phyloP scores from a whole-genome alignment of 2,113 vertebrate genomes.

The Tragelaphus buxtoni region DNA sequence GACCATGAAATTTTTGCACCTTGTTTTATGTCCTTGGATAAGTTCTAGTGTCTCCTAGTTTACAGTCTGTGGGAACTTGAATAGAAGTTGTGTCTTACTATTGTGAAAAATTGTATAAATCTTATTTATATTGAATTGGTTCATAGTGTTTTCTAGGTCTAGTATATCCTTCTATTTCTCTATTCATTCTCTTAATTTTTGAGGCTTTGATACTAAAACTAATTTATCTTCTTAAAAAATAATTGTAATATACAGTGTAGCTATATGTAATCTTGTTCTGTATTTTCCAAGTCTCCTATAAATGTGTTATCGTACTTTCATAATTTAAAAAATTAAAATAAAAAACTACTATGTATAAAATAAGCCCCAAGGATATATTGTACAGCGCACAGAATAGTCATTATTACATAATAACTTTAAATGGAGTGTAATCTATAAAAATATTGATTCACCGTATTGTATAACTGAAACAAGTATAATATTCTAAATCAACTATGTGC shows the following conservation, averaged over 20 bases:
- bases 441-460: not conserved
- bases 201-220: not conserved
- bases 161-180: not conserved
- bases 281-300: not conserved
- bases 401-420: not conserved
- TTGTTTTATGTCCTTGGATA: not conserved
- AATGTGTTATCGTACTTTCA: not conserved
- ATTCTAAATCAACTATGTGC: not conserved
- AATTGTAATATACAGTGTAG: not conserved
- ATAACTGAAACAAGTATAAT: not conserved
- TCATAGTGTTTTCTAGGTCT: not conserved
- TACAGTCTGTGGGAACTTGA: not conserved
- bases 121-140: not conserved
- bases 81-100: not conserved
- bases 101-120: not conserved
- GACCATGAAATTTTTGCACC: not conserved
- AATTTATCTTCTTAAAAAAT: not conserved
- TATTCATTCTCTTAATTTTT: not conserved
- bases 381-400: not conserved
- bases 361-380: not conserved
- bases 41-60: not conserved
- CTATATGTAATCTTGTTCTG: too few species aligned
- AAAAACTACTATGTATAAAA: not conserved
- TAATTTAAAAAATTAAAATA: not conserved
- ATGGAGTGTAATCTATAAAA: not conserved